These are phyloP conservation scores for Sebastes reedi DNA, from an alignment of 2,797 vertebrate genomes.

Conservation along the genomic window DNA sequence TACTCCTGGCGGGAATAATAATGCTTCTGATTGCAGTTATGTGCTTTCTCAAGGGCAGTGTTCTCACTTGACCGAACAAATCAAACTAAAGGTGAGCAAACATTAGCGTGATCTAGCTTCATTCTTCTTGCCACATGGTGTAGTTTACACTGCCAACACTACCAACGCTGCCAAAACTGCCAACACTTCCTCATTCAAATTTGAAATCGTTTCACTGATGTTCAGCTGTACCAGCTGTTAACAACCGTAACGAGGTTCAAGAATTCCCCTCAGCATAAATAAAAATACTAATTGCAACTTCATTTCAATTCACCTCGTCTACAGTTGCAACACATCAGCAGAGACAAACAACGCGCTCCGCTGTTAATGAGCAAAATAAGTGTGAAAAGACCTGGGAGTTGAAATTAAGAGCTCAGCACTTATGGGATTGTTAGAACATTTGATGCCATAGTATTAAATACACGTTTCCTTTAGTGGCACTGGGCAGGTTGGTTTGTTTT, in stretches of 20 bases:
- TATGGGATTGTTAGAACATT: constrained; percentile 28
- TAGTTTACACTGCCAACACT: neutral
- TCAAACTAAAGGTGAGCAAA: neutral
- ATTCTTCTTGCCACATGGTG: neutral
- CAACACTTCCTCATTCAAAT: neutral
- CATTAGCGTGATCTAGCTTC: neutral
- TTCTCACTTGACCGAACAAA: neutral
- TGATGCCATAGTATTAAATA: constrained; percentile 27
- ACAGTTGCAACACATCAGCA: constrained; percentile 4
- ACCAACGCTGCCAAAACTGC: neutral
- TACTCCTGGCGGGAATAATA: neutral
- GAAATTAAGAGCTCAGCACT: constrained; percentile 22
- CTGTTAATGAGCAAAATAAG: constrained; percentile 34
- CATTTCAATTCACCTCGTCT: constrained; percentile 29
- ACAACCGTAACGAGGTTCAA: constrained; percentile 11
- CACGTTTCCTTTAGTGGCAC: constrained; percentile 3
- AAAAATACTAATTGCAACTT: constrained; percentile 32
- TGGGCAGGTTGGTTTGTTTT: constrained; percentile 11
- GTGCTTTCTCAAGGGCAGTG: neutral
- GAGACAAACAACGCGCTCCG: constrained; percentile 2
- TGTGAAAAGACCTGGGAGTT: constrained; percentile 35
- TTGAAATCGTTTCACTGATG: neutral
- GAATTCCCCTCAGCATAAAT: constrained; percentile 26
- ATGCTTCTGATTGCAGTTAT: neutral
- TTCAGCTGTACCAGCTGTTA: constrained; percentile 23